Evolutionary conservation across 2,113 vertebrate species (phyloP).

Genomic region (Rhinoderma darwinii): DNA sequence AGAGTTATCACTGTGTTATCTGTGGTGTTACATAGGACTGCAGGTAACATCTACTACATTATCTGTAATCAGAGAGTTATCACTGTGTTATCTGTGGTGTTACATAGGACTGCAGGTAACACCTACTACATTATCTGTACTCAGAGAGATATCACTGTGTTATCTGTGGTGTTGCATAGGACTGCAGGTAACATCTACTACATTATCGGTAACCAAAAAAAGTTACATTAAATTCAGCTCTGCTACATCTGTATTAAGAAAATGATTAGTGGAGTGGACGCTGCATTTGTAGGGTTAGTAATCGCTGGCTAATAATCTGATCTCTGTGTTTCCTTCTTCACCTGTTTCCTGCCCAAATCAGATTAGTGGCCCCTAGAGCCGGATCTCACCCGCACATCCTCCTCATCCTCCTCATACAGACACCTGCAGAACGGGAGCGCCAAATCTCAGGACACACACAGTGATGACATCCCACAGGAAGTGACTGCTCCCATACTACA

Average conservation of each 20-base stretch:
- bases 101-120: too few species aligned
- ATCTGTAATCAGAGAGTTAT: too few species aligned
- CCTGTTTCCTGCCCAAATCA: background rate
- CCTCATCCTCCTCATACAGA: background rate
- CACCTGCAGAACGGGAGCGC: background rate
- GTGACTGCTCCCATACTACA: too few species aligned
- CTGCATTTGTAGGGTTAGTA: background rate
- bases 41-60: too few species aligned
- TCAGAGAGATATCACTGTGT: background rate
- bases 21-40: background rate
- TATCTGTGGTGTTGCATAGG: background rate
- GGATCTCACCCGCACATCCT: background rate
- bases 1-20: background rate
- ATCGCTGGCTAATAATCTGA: background rate
- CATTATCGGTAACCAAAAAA: too few species aligned
- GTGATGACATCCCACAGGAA: background rate
- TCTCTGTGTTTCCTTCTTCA: background rate
- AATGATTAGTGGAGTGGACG: background rate
- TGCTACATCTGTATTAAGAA: background rate
- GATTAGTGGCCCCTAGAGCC: background rate
- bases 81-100: too few species aligned
- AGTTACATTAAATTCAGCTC: background rate
- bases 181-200: too few species aligned
- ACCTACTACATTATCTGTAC: too few species aligned
- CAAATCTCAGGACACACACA: background rate